Conservation (phyloP, 2,113 vertebrate genomes). For the Pseudolaguvia tuberculata region DNA sequence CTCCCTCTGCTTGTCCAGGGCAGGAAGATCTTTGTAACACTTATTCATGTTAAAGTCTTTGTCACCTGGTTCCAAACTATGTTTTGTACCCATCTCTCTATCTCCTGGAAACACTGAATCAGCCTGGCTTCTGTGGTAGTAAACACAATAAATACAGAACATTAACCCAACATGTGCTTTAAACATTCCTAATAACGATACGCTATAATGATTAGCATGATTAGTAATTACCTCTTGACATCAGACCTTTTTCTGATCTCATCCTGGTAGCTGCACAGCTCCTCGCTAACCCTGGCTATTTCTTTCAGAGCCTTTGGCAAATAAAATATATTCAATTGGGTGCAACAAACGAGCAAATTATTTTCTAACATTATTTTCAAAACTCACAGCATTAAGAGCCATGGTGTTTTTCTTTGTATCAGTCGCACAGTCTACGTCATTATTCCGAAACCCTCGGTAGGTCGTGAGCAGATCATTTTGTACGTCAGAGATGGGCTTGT, state of each 20-base stretch:
- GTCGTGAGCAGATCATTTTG: slow-evolving; percentile 34
- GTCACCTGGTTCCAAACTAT: slow-evolving; percentile 54
- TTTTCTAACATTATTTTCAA: not conserved
- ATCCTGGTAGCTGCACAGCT: slow-evolving; percentile 94
- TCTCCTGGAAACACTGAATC: slow-evolving; percentile 60
- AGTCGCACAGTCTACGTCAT: slow-evolving; percentile 56
- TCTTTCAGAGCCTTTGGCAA: slow-evolving; percentile 86
- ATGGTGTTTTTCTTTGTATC: slow-evolving; percentile 73
- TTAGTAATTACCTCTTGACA: slow-evolving; percentile 71
- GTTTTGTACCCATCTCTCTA: slow-evolving; percentile 56
- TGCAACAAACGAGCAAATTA: slow-evolving; percentile 10
- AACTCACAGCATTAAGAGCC: slow-evolving; percentile 85
- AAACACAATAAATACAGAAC: slow-evolving; percentile 37
- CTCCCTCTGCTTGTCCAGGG: slow-evolving; percentile 70
- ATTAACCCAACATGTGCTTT: slow-evolving; percentile 7
- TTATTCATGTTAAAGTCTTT: slow-evolving; percentile 54
- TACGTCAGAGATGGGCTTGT: slow-evolving; percentile 25
- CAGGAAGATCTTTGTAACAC: slow-evolving; percentile 64
- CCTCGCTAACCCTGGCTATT: slow-evolving; percentile 93
- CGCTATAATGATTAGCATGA: slow-evolving; percentile 1
- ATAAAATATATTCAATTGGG: slow-evolving; percentile 20
- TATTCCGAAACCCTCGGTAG: slow-evolving; percentile 41
- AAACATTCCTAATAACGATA: slow-evolving; percentile 7
- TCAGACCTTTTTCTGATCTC: slow-evolving; percentile 80
- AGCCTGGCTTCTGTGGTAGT: slow-evolving; percentile 52